Base-by-base conservation (phyloP, 2,888 invertebrate genomes). In the Hypolimnas misippus region DNA sequence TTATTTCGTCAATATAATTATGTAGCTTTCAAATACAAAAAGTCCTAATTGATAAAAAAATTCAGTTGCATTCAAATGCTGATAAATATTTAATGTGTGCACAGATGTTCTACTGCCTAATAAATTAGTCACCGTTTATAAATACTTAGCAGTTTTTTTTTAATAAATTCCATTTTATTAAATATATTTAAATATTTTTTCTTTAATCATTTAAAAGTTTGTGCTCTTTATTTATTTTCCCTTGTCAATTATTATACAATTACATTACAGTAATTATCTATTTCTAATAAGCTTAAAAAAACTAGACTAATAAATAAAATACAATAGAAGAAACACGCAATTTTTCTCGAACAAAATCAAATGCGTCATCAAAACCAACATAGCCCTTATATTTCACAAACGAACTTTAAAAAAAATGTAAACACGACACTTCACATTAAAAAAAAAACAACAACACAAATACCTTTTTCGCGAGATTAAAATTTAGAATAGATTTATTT, bases 391-490 rank as follows among this genome's bases (percentile, higher is more conserved):
- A 21, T 21, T 46, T 12, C 21, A 21, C 52, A 33, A 52, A 19
- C 33, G 16, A 51, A 52, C n/a, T 29, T 10, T 10, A 46, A n/a
- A 16, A 19, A 46, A 38, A 60, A 46, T 12, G 12, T 14, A 54
- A 52, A 5, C 40, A 38, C 50, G 21, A 44, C 52, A 62, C 14
- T 25, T 19, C 50, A 60, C 55, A 21, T n/a, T 5, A 29, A 52
- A 46, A 55, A 55, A 44, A 8, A 38, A 38, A 49, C 21, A 42
- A 64, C 25, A 35, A 40, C 56, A 63, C 50, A 38, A 63, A 57
- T 60, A 66, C 63, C 60, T 66, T 87, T 81, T 74, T 66, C 82
- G 80, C 83, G 84, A 82, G 80, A 86, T 76, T 64, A 76, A 16
- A 17, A 40, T 38, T 12, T 70, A 77, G 76, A 77, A 79, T 78